Evolutionary conservation across 2,888 invertebrate genomes (phyloP).

Genomic region (Cecidostiba fungosa): DNA sequence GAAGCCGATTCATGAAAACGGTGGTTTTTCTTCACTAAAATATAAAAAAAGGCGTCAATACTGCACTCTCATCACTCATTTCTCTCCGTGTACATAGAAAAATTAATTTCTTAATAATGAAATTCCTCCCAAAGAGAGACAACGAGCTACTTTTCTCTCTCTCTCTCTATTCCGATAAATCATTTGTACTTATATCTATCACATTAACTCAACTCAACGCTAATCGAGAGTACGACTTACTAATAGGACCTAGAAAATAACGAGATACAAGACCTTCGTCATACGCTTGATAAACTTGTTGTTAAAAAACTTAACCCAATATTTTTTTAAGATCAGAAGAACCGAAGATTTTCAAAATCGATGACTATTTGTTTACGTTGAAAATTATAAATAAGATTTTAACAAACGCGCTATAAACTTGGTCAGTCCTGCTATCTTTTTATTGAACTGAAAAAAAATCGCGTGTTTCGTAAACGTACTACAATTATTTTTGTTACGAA

Average conservation of each 20-base stretch:
- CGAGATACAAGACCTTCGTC: background rate
- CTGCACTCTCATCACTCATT: constrained; percentile 6
- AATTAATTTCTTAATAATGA: constrained; percentile 39
- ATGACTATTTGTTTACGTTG: background rate
- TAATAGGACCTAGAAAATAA: constrained; percentile 12
- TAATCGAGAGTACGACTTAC: constrained; percentile 43
- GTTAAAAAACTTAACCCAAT: constrained; percentile 7
- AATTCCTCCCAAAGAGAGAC: constrained; percentile 28
- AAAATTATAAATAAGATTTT: background rate
- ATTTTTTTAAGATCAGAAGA: constrained; percentile 52
- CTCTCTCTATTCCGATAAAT: constrained; percentile 5
- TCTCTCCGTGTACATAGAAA: constrained; percentile 57
- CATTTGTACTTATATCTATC: constrained; percentile 12
- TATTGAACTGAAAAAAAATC: constrained; percentile 1
- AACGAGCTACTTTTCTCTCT: constrained; percentile 49
- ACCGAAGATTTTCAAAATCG: constrained; percentile 57
- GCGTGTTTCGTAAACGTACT: background rate
- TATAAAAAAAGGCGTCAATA: background rate
- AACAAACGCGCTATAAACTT: constrained; percentile 69
- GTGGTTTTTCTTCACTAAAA: background rate
- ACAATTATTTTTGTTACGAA: constrained; percentile 57
- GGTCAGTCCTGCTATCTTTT: constrained; percentile 73
- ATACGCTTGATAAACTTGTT: constrained; percentile 30
- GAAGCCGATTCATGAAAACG: background rate
- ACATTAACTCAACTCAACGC: constrained; percentile 28